Evolutionary conservation across 2,888 invertebrate genomes (phyloP).

Genomic region (Lithosia quadra): DNA sequence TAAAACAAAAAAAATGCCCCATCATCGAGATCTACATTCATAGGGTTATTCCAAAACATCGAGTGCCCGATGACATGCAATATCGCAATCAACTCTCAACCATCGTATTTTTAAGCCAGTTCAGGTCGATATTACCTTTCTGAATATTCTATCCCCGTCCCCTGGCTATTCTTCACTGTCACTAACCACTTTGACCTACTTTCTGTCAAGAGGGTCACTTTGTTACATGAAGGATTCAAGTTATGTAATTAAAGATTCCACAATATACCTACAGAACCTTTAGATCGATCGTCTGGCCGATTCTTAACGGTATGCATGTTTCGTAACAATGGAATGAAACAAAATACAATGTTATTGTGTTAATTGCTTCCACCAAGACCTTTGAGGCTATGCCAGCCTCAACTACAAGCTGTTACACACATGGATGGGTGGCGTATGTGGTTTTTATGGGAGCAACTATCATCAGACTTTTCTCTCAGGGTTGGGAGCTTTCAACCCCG

Average conservation of each 20-base stretch:
- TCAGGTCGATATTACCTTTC: neutral
- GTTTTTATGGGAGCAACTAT: no score
- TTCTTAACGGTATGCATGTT: neutral
- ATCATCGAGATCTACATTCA: neutral
- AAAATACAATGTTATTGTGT: neutral
- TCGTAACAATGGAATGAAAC: neutral
- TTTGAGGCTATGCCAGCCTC: no score
- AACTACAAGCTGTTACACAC: no score
- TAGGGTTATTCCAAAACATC: neutral
- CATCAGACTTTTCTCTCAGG: no score
- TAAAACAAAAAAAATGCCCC: neutral
- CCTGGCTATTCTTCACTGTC: conserved; percentile 1
- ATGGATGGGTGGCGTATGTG: no score
- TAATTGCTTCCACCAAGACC: neutral
- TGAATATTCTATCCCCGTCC: neutral
- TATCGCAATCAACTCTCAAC: neutral
- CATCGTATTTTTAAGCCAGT: neutral
- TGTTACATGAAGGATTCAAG: neutral
- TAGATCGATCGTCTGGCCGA: neutral
- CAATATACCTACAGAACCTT: neutral
- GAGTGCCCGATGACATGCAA: neutral
- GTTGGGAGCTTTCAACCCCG: no score
- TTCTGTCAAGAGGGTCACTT: neutral
- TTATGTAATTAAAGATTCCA: neutral
- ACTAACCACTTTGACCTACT: neutral